Evolutionary conservation across 1,140 invertebrate species (phyloP), one percentile per base, ranked within the genome.

Genomic region (Drosophila melanica): DNA sequence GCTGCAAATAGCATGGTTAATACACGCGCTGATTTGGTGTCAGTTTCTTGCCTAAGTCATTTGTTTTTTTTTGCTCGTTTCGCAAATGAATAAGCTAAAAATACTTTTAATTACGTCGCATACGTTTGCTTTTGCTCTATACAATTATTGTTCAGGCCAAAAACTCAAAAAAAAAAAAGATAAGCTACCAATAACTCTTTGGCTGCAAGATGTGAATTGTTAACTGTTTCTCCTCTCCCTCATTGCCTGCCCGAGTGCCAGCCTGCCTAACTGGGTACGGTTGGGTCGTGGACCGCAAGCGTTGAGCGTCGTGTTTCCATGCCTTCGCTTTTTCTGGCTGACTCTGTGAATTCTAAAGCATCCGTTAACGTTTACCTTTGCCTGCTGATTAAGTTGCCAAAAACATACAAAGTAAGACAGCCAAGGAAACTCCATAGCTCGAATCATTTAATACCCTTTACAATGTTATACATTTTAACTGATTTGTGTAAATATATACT

Each of bases 341-440:
- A 44, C 62, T 57, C 66, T 79, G 81, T 74, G 75, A 75, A 87
- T 87, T 86, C 68, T 79, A 82, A 87, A 87, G 82, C 82, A 87
- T 87, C 82, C 82, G 82, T 80, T 59, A 79, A 53, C 51, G 42
- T 76, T 84, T 78, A 16, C 65, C 63, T 70, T 59, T 45, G 74
- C 70, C 70, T 70, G 84, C 84, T 86, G 82, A 86, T 86, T 86
- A 86, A 86, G 82, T 87, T 86, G 82, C 84, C 82, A 87, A 86
- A 86, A 87, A 87, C 72, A 64, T 65, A 75, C 66, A 70, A 75
- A 75, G 37, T 55, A 11, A 70, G 59, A 65, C 57, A 41, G 57
- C 18, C 39, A 20, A 14, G 33, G 1, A 1, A 30, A 20, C 18
- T 6, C 9, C 6, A 7, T 9, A 9, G 35, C 10, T 27, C 6